Conservation (phyloP, 2,797 vertebrate genomes). For the Trematomus bernacchii region DNA sequence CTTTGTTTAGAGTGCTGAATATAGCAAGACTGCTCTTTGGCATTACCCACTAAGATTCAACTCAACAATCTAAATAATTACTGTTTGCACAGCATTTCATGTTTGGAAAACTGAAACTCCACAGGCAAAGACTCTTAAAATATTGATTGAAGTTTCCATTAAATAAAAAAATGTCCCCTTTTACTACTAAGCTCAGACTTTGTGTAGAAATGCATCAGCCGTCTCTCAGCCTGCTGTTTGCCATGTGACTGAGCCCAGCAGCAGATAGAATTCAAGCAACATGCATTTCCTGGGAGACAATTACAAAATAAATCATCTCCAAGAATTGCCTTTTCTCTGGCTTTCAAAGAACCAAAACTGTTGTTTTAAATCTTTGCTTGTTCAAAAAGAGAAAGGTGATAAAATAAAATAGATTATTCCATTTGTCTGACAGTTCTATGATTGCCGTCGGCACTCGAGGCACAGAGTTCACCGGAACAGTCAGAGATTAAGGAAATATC, state of each 20-base stretch:
- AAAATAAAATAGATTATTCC: conserved; percentile 24
- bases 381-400: conserved; percentile 13
- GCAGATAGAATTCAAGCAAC: not conserved
- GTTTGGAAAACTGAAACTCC: not conserved
- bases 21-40: not conserved
- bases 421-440: conserved; percentile 24
- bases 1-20: too few relatives aligned
- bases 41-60: not conserved
- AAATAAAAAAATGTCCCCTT: not conserved
- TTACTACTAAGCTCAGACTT: not conserved
- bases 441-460: conserved; percentile 2
- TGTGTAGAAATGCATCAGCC: not conserved
- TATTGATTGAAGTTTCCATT: not conserved
- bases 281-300: not conserved
- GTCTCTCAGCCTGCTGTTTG: conserved; percentile 1
- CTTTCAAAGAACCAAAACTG: not conserved
- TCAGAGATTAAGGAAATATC: conserved; percentile 16
- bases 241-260: not conserved
- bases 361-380: not conserved
- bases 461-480: not conserved
- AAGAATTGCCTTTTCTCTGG: not conserved
- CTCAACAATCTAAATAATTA: not conserved
- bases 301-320: not conserved
- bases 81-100: not conserved
- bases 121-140: not conserved